Percentiles rank a stretch among this genome's conserved stretches.
phyloP scores from a whole-genome alignment of 1,140 invertebrate species.

The Glossosoma conforme region DNA sequence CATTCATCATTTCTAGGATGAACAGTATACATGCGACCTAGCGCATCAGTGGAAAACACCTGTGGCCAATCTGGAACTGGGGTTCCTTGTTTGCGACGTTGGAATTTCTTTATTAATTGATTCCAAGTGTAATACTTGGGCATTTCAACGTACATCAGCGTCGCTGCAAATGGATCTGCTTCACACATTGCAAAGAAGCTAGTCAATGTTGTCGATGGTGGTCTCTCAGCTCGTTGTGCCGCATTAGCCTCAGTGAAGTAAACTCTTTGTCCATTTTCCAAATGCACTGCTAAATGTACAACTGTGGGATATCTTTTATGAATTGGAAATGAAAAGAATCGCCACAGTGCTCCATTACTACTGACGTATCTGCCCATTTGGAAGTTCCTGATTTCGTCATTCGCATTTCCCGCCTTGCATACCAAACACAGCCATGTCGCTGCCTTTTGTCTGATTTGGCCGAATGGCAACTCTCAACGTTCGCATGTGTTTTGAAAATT shows the following conservation, averaged over 20 bases:
- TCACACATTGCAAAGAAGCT: conserved; percentile 35
- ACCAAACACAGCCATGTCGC: conserved; percentile 37
- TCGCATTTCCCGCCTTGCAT: too few species aligned
- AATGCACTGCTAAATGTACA: conserved; percentile 38
- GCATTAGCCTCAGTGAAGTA: conserved; percentile 36
- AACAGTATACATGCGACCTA: neutral
- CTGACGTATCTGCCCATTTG: conserved; percentile 44
- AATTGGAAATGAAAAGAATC: conserved; percentile 37
- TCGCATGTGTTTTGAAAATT: conserved; percentile 49
- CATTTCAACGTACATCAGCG: neutral
- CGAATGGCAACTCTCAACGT: conserved; percentile 49
- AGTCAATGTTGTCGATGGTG: conserved; percentile 30
- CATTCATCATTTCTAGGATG: conserved; percentile 4
- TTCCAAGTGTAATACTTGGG: conserved; percentile 4
- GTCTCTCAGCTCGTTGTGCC: neutral
- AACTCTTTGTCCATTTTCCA: conserved; percentile 40
- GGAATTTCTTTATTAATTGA: neutral
- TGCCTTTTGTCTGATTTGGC: conserved; percentile 50
- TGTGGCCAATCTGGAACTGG: neutral
- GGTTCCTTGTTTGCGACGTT: conserved; percentile 2
- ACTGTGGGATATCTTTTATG: conserved; percentile 39
- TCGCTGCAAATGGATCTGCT: conserved; percentile 1
- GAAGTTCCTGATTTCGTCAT: conserved; percentile 28
- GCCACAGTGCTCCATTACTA: conserved; percentile 43
- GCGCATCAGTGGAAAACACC: neutral